These are phyloP conservation scores for Zonitis immaculata DNA, from an alignment of 2,888 invertebrate species.

Conservation along the genomic window DNA sequence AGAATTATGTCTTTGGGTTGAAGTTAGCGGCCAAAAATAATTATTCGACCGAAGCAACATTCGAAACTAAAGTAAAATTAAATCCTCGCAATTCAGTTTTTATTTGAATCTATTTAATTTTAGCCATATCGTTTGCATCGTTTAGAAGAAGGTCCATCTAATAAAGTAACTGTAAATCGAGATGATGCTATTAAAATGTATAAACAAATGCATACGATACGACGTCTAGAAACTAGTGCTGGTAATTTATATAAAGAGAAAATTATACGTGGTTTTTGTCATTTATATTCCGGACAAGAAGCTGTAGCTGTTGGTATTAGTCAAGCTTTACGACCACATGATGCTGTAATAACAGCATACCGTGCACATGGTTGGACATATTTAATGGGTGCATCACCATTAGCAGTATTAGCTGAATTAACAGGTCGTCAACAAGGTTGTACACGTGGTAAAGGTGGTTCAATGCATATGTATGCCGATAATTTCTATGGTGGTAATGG, in stretches of 20 bases:
- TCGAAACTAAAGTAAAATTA: constrained; percentile 55
- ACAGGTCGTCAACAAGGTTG: constrained; percentile 84
- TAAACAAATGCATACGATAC: constrained; percentile 73
- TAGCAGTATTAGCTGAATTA: constrained; percentile 83
- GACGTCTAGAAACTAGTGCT: constrained; percentile 92
- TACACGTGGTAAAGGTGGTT: constrained; percentile 95
- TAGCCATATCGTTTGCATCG: constrained; percentile 89
- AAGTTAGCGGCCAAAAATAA: constrained; percentile 48
- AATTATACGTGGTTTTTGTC: constrained; percentile 93
- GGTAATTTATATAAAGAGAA: constrained; percentile 97
- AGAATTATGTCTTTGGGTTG: too few relatives aligned
- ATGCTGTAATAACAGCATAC: constrained; percentile 94
- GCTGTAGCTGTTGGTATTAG: constrained; percentile 88
- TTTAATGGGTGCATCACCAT: constrained; percentile 76
- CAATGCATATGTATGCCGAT: constrained; percentile 94
- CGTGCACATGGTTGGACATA: constrained; percentile 97
- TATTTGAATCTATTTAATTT: too few relatives aligned
- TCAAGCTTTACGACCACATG: constrained; percentile 74
- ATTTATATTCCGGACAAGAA: constrained; percentile 94
- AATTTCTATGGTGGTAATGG: constrained; percentile 98
- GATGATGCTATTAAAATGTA: constrained; percentile 83
- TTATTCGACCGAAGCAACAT: constrained; percentile 59
- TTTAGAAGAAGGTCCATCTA: constrained; percentile 79
- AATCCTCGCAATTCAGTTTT: too few relatives aligned
- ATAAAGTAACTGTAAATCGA: constrained; percentile 64